A percentile compares a stretch with the other conserved stretches of the same genome.
phyloP scores from a whole-genome alignment of 1,140 invertebrate genomes.

The Tigriopus japonicus region DNA sequence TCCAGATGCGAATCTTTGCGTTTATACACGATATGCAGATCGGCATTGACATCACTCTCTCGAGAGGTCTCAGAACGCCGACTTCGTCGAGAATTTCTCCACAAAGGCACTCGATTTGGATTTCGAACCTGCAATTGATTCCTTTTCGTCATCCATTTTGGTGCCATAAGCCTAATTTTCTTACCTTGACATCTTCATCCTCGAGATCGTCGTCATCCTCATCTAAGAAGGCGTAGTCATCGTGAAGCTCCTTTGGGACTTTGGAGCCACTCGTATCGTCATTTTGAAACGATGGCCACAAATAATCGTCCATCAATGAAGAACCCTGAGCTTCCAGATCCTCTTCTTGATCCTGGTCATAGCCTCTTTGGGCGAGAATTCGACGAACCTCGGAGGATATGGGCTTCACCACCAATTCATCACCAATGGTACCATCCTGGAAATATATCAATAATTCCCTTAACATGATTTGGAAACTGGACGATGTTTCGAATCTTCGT shows the following conservation, averaged over 20 bases:
- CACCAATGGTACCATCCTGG: constrained; percentile 74
- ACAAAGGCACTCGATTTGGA: no score
- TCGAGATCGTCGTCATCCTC: constrained; percentile 30
- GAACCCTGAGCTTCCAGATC: not conserved
- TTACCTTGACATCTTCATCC: constrained; percentile 18
- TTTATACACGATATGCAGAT: constrained; percentile 41
- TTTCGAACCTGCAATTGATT: no score
- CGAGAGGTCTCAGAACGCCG: not conserved
- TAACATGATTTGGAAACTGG: constrained; percentile 17
- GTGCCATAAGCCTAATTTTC: no score
- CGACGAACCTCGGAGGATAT: constrained; percentile 43
- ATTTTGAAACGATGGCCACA: constrained; percentile 16
- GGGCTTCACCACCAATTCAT: constrained; percentile 64
- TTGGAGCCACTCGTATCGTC: constrained; percentile 22
- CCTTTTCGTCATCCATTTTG: no score
- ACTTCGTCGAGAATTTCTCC: not conserved
- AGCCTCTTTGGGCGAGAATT: constrained; percentile 12
- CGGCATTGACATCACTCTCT: not conserved
- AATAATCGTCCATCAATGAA: not conserved
- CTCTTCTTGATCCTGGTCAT: not conserved
- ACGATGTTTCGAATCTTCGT: not conserved
- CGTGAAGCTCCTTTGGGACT: constrained; percentile 24
- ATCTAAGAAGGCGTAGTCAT: constrained; percentile 53
- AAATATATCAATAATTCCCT: no score
- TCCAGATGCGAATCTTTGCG: constrained; percentile 30